Evolutionary conservation across 1,140 invertebrate species (phyloP), one percentile per base, ranked within the genome.

Genomic region (Formica exsecta): DNA sequence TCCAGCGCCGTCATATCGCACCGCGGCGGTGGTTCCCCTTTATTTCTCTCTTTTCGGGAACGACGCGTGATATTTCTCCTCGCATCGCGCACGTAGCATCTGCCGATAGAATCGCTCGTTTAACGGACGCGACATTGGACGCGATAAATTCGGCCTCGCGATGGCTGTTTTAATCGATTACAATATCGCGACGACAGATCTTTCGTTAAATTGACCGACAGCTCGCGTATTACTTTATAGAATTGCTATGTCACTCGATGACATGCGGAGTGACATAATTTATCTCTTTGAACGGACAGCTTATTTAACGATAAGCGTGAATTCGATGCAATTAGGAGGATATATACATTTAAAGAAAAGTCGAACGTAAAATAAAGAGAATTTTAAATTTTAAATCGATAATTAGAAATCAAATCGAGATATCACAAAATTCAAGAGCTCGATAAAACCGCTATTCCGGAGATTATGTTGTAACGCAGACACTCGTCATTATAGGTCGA

Each of bases 1-100:
- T 85, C 57, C 38, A 70, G 84, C 75, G 41, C 8, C 61, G 84
- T 86, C 84, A 79, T 70, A 80, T 68, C 75, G 71, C 65, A 66
- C 65, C 25, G 41, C n/a, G 59, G 6, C 59, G 51, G 41, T 64
- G 48, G 85, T 89, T 86, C 61, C 61, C 8, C 13, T 25, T 74
- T 44, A 19, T 76, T 85, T 77, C 38, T 54, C 44, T 57, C 22
- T 29, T 62, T 48, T 48, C 57, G 38, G 2, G 8, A 16, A 48
- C 54, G 38, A 29, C 16, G 36, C 36, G 57, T 48, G 59, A 25
- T 83, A 65, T 85, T 65, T 75, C 64, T 77, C 32, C 22, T 38
- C 57, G 61, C n/a, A 29, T 62, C 29, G 44, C n/a, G 44, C 61
- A 48, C n/a, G 25, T 22, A 44, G 16, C 79, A 83, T 70, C 79